Base-by-base conservation (phyloP, 2,888 invertebrate species). In the Trichopoda pennipes region DNA sequence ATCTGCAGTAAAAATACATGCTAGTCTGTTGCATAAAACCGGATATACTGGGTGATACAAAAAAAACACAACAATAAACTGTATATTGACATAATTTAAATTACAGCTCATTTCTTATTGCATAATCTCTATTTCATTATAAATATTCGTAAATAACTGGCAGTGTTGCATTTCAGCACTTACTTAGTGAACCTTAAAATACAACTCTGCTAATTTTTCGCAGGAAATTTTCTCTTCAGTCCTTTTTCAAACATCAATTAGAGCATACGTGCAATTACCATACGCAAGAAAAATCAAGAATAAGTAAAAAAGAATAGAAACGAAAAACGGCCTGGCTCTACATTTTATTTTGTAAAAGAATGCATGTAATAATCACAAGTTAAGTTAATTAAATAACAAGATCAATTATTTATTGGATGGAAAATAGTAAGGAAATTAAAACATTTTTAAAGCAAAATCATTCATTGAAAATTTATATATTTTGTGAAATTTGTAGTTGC, bases 181-280 rank as follows among this genome's bases (percentile, higher is more conserved):
- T 3, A 8, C 1, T 58, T 4, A 3, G 35, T 14, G 8, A 9
- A 44, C 35, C 49, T 1, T 16, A 14, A 10, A 17, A 28, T 58
- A 56, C 75, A 68, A 68, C 79, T 44, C 68, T 74, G 42, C 21
- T 69, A 51, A 60, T 32, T 61, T 38, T 44, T 35, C 44, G 53
- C 28, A 64, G 23, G 38, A 73, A 66, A 64, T 72, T 72, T 79
- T 55, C 75, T 75, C 75, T 63, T 80, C 70, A 80, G 76, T 80
- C 64, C 66, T 80, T 76, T 80, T 70, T 76, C 76, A 70, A 80
- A 70, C 61, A 53, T 28, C 76, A 80, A 44, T 55, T 64, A 47
- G 66, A 80, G 70, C 49, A 38, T 68, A 77, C 68, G 66, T 70
- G 55, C 14, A 55, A 55, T 77, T 77, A 72, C 66, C 80, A 76